These are phyloP conservation scores for Cheirogaleus medius DNA, from an alignment of 2,113 vertebrate genomes.

Conservation along the genomic window DNA sequence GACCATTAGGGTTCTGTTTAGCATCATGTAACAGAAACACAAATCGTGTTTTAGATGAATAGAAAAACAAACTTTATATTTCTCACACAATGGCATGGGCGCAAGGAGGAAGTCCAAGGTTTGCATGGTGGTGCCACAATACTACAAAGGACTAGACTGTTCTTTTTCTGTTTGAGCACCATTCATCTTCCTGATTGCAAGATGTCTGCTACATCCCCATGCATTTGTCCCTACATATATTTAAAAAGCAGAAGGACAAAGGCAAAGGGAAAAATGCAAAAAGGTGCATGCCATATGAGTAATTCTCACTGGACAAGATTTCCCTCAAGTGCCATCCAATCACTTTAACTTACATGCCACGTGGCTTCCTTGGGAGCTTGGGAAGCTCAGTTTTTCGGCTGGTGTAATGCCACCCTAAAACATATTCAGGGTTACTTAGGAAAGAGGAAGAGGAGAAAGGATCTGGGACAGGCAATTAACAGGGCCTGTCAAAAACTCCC, in stretches of 20 bases:
- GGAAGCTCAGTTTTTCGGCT: not conserved
- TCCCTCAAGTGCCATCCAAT: not conserved
- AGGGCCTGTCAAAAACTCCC: not conserved
- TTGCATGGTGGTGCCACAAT: not conserved
- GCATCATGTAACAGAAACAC: not conserved
- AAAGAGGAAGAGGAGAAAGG: not conserved
- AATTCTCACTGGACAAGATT: not conserved
- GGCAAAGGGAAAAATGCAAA: not conserved
- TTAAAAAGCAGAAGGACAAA: not conserved
- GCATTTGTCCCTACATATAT: not conserved
- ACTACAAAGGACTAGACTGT: not conserved
- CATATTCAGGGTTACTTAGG: not conserved
- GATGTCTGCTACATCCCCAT: not conserved
- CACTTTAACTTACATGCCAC: not conserved
- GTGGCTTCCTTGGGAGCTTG: not conserved
- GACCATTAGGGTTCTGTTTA: not conserved
- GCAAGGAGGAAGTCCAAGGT: not conserved
- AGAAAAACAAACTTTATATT: not conserved
- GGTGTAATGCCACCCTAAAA: not conserved
- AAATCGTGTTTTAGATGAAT: not conserved
- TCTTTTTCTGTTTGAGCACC: not conserved
- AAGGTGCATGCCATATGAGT: not conserved
- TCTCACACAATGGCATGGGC: not conserved
- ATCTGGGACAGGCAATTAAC: not conserved
- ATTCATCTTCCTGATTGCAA: not conserved